These are phyloP conservation scores for Brachyptera risi DNA, from an alignment of 2,888 invertebrate species.

Conservation along the genomic window DNA sequence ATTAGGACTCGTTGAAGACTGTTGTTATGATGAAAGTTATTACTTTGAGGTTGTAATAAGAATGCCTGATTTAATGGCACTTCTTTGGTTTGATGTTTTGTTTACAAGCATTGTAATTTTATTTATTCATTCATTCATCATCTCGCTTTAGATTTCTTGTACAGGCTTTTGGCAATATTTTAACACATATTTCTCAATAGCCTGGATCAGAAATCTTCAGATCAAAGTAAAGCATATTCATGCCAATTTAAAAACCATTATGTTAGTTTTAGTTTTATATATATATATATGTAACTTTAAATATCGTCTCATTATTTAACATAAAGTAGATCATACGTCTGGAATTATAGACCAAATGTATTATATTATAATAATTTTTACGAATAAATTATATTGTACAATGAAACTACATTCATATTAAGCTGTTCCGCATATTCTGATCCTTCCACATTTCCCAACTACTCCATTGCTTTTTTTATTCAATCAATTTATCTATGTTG, in stretches of 20 bases:
- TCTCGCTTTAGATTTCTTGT: slow-evolving; percentile 24
- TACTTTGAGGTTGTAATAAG: too few relatives aligned
- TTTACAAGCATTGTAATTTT: too few relatives aligned
- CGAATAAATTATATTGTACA: too few relatives aligned
- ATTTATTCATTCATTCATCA: slow-evolving; percentile 17
- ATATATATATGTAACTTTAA: slow-evolving; percentile 13
- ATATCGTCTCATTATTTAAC: too few relatives aligned
- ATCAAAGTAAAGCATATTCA: slow-evolving; percentile 43
- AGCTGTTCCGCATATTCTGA: too few relatives aligned
- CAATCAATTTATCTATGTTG: too few relatives aligned
- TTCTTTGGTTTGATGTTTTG: too few relatives aligned
- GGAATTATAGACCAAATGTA: not conserved
- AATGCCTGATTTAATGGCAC: too few relatives aligned
- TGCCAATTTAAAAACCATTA: slow-evolving; percentile 33
- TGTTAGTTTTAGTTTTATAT: slow-evolving; percentile 10
- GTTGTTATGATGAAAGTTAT: slow-evolving; percentile 30
- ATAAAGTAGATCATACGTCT: too few relatives aligned
- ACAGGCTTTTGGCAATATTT: slow-evolving; percentile 33
- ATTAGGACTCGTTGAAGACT: not conserved
- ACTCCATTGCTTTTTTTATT: too few relatives aligned
- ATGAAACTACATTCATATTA: too few relatives aligned
- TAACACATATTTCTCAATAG: slow-evolving; percentile 21
- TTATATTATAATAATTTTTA: not conserved
- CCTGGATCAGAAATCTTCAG: slow-evolving; percentile 37
- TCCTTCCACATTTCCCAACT: too few relatives aligned